phyloP scores from a whole-genome alignment of 2,888 invertebrate genomes.

The Phalera bucephala region DNA sequence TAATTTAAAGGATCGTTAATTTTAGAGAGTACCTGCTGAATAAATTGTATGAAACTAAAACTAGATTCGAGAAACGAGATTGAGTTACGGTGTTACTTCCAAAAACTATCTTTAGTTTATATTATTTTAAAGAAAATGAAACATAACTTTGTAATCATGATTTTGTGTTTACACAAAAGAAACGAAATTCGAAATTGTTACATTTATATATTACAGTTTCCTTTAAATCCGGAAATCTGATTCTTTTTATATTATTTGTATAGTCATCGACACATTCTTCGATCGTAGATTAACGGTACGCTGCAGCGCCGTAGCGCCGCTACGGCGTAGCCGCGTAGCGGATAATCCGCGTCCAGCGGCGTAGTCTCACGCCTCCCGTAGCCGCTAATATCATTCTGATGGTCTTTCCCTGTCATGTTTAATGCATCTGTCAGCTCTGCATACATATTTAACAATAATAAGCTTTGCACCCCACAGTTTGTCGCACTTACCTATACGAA shows the following conservation, averaged over 20 bases:
- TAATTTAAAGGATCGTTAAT: constrained; percentile 77
- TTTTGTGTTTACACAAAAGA: no score
- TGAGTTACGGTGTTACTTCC: not conserved
- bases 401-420: constrained; percentile 72
- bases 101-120: constrained; percentile 1
- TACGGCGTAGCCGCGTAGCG: constrained; percentile 72
- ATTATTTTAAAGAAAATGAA: no score
- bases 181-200: no score
- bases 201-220: no score
- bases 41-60: constrained; percentile 36
- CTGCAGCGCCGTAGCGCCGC: constrained; percentile 64
- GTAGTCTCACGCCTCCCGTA: constrained; percentile 69
- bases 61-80: constrained; percentile 18
- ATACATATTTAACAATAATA: constrained; percentile 56
- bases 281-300: constrained; percentile 24
- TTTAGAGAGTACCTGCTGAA: constrained; percentile 54
- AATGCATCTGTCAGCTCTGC: constrained; percentile 66
- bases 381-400: constrained; percentile 63
- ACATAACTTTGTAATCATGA: no score
- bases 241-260: no score
- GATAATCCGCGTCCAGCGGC: constrained; percentile 73
- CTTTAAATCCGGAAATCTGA: no score
- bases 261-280: constrained; percentile 1
- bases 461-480: constrained; percentile 46
- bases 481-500: no score